Percentiles rank a stretch among this genome's conserved stretches.
phyloP scores from a whole-genome alignment of 1,140 invertebrate species.

The Aphelinus certus region DNA sequence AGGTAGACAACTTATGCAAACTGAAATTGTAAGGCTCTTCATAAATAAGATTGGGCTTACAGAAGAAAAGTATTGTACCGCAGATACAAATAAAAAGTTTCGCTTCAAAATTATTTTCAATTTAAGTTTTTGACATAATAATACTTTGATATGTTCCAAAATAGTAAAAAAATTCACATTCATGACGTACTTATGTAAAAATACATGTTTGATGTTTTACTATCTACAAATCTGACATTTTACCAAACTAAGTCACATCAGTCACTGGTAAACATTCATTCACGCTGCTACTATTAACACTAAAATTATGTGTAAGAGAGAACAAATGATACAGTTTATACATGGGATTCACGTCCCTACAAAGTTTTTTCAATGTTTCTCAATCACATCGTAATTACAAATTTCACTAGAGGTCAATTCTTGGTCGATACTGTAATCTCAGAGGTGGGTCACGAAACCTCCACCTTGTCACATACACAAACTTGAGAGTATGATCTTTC shows the following conservation, averaged over 20 bases:
- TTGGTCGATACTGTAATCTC: constrained; percentile 83
- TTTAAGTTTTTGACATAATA: constrained; percentile 17
- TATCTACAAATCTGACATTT: constrained; percentile 33
- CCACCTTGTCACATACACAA: constrained; percentile 98
- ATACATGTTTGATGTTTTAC: constrained; percentile 26
- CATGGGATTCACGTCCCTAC: not conserved
- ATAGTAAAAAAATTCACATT: constrained; percentile 28
- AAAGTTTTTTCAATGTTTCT: constrained; percentile 20
- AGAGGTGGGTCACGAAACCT: constrained; percentile 91
- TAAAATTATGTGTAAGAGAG: constrained; percentile 11
- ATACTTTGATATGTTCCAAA: constrained; percentile 34
- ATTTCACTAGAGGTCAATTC: constrained; percentile 71
- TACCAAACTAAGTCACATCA: constrained; percentile 24
- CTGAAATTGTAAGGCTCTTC: constrained; percentile 15
- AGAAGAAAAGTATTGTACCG: constrained; percentile 22
- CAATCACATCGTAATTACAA: constrained; percentile 28
- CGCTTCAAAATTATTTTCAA: constrained; percentile 20
- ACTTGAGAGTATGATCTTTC: constrained; percentile 98
- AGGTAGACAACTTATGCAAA: constrained; percentile 24
- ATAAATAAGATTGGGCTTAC: not conserved
- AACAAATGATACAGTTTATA: constrained; percentile 24
- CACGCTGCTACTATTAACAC: not conserved
- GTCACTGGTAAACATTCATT: constrained; percentile 28
- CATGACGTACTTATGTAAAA: constrained; percentile 31
- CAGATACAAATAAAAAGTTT: constrained; percentile 23